Conservation (phyloP, 2,888 invertebrate species). For the Pyralis farinalis region DNA sequence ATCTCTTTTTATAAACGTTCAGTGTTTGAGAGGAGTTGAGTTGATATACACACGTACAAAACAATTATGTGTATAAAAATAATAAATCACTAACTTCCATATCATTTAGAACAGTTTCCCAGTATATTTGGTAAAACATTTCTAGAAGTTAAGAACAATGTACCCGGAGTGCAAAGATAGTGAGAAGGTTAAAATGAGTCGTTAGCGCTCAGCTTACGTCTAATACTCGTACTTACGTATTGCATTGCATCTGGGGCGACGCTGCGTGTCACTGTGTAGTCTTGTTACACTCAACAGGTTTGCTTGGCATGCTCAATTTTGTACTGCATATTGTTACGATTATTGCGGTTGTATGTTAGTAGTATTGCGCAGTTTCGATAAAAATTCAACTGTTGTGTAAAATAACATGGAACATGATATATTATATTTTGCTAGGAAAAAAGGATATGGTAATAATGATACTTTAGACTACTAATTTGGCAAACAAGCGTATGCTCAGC, state of each 20-base stretch:
- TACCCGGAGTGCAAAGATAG: conserved; percentile 36
- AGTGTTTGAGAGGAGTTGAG: too few relatives aligned
- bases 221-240: conserved; percentile 36
- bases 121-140: too few relatives aligned
- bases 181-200: conserved; percentile 47
- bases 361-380: not conserved
- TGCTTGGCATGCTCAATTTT: conserved; percentile 9
- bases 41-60: too few relatives aligned
- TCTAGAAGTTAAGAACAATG: conserved; percentile 23
- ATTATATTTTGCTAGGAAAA: too few relatives aligned
- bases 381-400: not conserved
- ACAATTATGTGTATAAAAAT: too few relatives aligned
- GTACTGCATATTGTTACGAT: not conserved
- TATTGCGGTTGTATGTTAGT: not conserved
- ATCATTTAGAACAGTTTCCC: too few relatives aligned
- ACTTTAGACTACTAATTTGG: too few relatives aligned
- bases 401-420: not conserved
- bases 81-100: too few relatives aligned
- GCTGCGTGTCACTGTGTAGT: conserved; percentile 2
- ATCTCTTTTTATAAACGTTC: too few relatives aligned
- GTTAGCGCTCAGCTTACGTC: conserved; percentile 47
- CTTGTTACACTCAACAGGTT: conserved; percentile 18
- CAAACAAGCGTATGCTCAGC: too few relatives aligned
- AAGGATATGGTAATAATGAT: too few relatives aligned
- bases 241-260: conserved; percentile 23